phyloP scores from a whole-genome alignment of 2,888 invertebrate species.

The Troilus luridus region DNA sequence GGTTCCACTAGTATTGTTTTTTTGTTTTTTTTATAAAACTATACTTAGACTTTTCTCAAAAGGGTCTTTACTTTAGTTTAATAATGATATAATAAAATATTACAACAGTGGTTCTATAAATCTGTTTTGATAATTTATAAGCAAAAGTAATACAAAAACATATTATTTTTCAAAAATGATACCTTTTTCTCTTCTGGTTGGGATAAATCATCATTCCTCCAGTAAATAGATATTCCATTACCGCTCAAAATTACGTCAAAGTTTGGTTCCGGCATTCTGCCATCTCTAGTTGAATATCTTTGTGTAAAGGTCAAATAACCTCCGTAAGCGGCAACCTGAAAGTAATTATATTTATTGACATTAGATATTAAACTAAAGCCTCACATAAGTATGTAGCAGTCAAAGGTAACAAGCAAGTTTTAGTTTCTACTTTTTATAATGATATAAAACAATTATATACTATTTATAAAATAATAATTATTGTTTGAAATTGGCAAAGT shows the following conservation, averaged over 20 bases:
- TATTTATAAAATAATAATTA: no score
- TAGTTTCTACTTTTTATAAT: background rate
- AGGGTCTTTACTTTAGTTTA: no score
- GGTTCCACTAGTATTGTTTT: no score
- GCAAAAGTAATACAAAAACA: no score
- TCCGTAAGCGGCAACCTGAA: conserved; percentile 87
- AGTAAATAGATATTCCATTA: conserved; percentile 82
- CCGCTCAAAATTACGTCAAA: conserved; percentile 88
- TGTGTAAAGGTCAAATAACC: conserved; percentile 84
- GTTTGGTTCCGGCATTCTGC: conserved; percentile 70
- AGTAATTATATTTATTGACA: background rate
- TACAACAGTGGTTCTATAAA: no score
- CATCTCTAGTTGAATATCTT: conserved; percentile 72
- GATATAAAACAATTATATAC: no score
- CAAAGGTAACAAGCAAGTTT: background rate
- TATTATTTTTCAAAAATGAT: conserved; percentile 67
- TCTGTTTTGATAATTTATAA: no score
- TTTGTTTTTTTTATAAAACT: no score
- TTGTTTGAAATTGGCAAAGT: no score
- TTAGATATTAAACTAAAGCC: background rate
- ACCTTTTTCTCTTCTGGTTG: conserved; percentile 76
- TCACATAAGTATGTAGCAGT: background rate
- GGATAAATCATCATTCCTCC: conserved; percentile 77
- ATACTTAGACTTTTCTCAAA: no score
- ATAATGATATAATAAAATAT: no score